Evolutionary conservation across 1,140 invertebrate species (phyloP), one percentile per base, ranked within the genome.

Genomic region (Galleria mellonella): DNA sequence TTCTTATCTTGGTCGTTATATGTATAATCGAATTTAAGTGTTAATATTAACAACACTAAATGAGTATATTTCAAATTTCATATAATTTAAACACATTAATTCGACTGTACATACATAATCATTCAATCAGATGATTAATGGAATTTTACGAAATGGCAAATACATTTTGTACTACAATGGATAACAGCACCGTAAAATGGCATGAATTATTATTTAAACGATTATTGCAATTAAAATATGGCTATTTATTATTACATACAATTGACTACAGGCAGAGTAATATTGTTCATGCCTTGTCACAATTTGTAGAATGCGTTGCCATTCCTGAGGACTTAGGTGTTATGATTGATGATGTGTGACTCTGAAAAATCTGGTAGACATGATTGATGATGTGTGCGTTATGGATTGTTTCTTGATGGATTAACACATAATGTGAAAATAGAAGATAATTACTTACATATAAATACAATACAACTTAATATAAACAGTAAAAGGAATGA

Each of bases 131-230:
- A 23, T 23, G 17, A 23, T 23, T 23, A 23, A 23, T 23, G 17
- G 2, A 55, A 45, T 43, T 23, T 2, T 23, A 23, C 6, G 17
- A 23, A 23, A 23, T 23, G 17, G 17, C 17, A 47, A 47, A n/a
- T n/a, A 17, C n/a, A 11, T 30, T 55, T 63, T 56, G 61, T 64
- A 64, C 56, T 56, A 47, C 41, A 56, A 36, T 23, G 47, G 47
- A 63, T 6, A 23, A 49, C 43, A 63, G 60, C 60, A 63, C 60
- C 60, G 48, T 44, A 13, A 40, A 47, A 63, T 58, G 47, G 48
- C 51, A 59, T 52, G 33, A 33, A 28, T 37, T 46, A 51, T 41
- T 32, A 35, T 14, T 7, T 37, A 37, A 15, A 23, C 17, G 17
- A 23, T 23, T 23, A 23, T 23, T 17, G 35, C 35, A 37, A 37